A percentile compares a stretch with the other conserved stretches of the same genome.
Conservation (phyloP, 2,888 invertebrate genomes). For the Caenorhabditis panamensis region DNA sequence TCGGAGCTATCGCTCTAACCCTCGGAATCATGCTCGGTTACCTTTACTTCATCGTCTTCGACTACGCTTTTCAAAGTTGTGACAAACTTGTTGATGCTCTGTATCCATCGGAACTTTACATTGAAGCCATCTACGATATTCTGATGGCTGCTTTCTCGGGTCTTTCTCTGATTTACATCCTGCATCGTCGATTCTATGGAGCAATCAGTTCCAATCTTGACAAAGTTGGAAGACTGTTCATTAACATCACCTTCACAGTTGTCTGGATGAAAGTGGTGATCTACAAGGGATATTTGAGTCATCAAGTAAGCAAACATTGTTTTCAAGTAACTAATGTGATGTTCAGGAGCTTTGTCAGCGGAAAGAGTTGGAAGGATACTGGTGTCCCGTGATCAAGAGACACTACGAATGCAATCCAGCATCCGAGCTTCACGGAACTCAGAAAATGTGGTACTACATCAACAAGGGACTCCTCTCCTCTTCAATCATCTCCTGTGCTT, state of each 20-base stretch:
- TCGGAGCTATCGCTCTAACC: conserved; percentile 77
- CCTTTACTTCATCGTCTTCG: conserved; percentile 78
- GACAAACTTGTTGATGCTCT: conserved; percentile 77
- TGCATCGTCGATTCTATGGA: conserved; percentile 79
- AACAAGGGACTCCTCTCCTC: conserved; percentile 74
- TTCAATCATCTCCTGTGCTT: conserved; percentile 80
- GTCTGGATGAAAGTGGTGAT: conserved; percentile 80
- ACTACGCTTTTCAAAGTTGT: conserved; percentile 73
- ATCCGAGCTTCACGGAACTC: conserved; percentile 75
- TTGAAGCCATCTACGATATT: conserved; percentile 75
- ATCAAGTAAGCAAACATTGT: conserved; percentile 76
- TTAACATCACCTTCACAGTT: conserved; percentile 76
- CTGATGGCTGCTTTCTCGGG: conserved; percentile 77
- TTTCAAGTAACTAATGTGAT: not conserved
- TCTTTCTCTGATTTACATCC: conserved; percentile 75
- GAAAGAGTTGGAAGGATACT: conserved; percentile 79
- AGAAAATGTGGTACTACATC: conserved; percentile 77
- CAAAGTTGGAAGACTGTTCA: conserved; percentile 76
- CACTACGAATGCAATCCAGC: conserved; percentile 76
- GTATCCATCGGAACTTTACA: conserved; percentile 73
- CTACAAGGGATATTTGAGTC: conserved; percentile 78
- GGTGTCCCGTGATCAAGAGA: conserved; percentile 79
- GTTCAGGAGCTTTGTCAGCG: conserved; percentile 78
- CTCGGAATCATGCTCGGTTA: conserved; percentile 80
- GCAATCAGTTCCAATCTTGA: conserved; percentile 77